These are phyloP conservation scores for Leuciscus waleckii DNA, from an alignment of 2,797 vertebrate genomes.

Conservation along the genomic window DNA sequence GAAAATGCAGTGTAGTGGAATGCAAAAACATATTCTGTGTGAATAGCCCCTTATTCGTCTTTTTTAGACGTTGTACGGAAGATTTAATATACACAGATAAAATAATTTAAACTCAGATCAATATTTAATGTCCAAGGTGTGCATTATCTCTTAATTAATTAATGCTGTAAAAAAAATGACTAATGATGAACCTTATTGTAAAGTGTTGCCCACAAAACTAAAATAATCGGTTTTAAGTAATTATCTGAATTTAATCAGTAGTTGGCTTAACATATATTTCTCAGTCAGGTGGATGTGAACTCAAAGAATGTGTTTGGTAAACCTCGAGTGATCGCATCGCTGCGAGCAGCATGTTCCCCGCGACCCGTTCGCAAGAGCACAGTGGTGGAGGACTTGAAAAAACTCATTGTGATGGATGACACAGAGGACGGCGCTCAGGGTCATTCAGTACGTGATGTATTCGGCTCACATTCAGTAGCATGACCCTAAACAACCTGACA, in stretches of 20 bases:
- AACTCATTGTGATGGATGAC: conserved; percentile 80
- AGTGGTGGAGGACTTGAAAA: conserved; percentile 81
- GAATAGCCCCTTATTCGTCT: too few relatives aligned
- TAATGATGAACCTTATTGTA: neutral
- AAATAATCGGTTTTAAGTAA: neutral
- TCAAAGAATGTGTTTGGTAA: conserved; percentile 82
- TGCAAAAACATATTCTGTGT: too few relatives aligned
- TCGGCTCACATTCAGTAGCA: neutral
- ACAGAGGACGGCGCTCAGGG: neutral
- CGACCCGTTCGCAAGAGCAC: conserved; percentile 75
- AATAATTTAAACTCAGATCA: neutral
- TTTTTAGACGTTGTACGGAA: neutral
- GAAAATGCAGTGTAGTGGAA: neutral
- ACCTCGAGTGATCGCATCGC: conserved; percentile 76
- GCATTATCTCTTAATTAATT: neutral
- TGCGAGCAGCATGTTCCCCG: conserved; percentile 77
- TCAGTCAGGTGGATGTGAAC: conserved; percentile 59
- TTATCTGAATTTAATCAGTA: neutral
- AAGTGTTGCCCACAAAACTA: neutral
- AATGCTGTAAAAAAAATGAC: neutral
- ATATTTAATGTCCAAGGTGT: neutral
- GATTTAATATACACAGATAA: neutral
- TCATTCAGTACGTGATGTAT: conserved; percentile 47
- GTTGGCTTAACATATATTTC: conserved; percentile 22
- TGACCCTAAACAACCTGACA: conserved; percentile 5